Conservation (phyloP, 2,113 vertebrate genomes). For the Paedocypris sp. region DNA sequence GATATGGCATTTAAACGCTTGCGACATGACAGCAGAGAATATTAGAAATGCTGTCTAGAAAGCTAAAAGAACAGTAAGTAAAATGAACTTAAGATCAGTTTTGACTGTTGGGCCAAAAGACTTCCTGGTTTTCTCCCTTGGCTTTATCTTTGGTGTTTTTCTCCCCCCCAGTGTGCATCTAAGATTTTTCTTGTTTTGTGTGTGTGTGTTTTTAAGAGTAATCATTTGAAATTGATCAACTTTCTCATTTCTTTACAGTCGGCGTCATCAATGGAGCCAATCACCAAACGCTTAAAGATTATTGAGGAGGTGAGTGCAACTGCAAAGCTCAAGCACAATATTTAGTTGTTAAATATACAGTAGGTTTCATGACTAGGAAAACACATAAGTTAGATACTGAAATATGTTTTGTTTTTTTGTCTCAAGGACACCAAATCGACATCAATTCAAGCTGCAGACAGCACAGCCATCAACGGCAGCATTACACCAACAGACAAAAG, state of each 20-base stretch:
- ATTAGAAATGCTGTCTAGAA: background rate
- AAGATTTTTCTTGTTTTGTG: no score
- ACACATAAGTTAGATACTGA: background rate
- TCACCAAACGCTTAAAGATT: conserved; percentile 92
- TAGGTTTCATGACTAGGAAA: no score
- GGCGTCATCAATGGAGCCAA: conserved; percentile 69
- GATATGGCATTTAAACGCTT: background rate
- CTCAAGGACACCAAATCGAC: conserved; percentile 83
- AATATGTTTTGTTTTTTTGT: conserved; percentile 11
- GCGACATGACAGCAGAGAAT: background rate
- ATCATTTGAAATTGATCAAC: no score
- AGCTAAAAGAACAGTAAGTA: background rate
- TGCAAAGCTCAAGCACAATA: background rate
- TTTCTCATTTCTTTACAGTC: conserved; percentile 44
- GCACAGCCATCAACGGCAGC: conserved; percentile 93
- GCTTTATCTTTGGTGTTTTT: background rate
- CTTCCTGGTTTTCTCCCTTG: conserved; percentile 1
- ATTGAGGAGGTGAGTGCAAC: conserved; percentile 77
- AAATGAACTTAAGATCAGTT: background rate
- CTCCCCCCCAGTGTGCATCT: background rate
- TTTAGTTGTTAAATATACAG: background rate
- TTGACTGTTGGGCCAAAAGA: conserved; percentile 12
- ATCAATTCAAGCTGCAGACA: conserved; percentile 96
- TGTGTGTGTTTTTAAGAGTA: no score
- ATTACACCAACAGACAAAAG: conserved; percentile 97